Conservation (phyloP, 2,888 invertebrate species). For the Antheraea yamamai region DNA sequence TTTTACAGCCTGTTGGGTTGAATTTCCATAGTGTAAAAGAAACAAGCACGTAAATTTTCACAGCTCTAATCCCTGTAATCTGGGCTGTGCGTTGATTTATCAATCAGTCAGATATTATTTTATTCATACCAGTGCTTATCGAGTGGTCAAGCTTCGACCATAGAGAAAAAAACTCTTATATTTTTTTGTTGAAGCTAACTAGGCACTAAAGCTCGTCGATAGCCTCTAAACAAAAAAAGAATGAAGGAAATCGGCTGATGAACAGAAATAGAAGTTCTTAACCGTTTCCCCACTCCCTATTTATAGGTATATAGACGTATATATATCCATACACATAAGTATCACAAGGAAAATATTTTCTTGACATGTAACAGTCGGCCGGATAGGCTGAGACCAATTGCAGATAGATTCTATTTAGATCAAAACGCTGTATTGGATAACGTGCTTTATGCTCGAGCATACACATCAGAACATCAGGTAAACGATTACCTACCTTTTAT, state of each 20-base stretch:
- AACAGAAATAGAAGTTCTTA: too few relatives aligned
- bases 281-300: too few relatives aligned
- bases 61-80: not conserved
- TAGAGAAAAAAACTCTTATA: too few relatives aligned
- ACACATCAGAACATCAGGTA: constrained; percentile 90
- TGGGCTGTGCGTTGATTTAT: not conserved
- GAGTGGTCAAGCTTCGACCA: too few relatives aligned
- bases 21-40: not conserved
- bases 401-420: constrained; percentile 89
- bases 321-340: too few relatives aligned
- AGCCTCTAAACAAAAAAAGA: too few relatives aligned
- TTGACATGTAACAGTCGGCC: constrained; percentile 82
- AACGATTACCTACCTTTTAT: not conserved
- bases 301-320: too few relatives aligned
- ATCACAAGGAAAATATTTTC: constrained; percentile 21
- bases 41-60: not conserved
- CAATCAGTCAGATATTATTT: constrained; percentile 5
- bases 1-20: not conserved
- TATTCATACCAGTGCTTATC: too few relatives aligned
- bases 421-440: constrained; percentile 89
- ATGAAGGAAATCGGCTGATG: too few relatives aligned
- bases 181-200: too few relatives aligned
- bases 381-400: constrained; percentile 86
- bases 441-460: constrained; percentile 90
- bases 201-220: too few relatives aligned